Evolutionary conservation across 2,113 vertebrate genomes (phyloP).

Genomic region (Ctenomys sociabilis): DNA sequence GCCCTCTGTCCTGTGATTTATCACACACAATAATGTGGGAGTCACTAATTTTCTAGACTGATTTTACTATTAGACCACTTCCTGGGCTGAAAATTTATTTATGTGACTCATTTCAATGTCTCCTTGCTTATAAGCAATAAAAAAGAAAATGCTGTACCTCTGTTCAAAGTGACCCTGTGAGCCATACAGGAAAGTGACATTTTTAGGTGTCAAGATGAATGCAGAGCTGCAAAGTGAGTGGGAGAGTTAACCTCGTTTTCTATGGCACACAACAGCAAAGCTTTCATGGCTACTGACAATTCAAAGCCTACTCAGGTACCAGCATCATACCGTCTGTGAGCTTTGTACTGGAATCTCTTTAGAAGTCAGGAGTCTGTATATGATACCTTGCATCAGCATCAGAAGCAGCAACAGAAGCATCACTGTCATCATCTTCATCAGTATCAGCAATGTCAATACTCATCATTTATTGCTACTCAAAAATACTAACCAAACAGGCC

Average conservation of each 20-base stretch:
- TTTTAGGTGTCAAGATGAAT: slow-evolving; percentile 11
- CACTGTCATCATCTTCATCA: not conserved
- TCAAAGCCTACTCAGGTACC: not conserved
- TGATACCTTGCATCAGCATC: not conserved
- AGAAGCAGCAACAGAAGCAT: not conserved
- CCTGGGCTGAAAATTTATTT: slow-evolving; percentile 7
- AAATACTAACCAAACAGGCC: not conserved
- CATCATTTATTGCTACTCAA: not conserved
- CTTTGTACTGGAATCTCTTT: not conserved
- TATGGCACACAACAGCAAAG: not conserved
- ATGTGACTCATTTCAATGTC: not conserved
- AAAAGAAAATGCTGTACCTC: slow-evolving; percentile 41
- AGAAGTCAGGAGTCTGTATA: not conserved
- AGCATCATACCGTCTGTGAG: not conserved
- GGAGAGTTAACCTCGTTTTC: not conserved
- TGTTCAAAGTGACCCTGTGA: slow-evolving; percentile 4
- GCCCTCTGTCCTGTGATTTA: not conserved
- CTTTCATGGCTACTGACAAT: not conserved
- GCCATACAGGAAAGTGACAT: not conserved
- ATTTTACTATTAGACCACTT: not conserved
- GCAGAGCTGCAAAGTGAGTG: not conserved
- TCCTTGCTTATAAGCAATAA: not conserved
- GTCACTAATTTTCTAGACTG: not conserved
- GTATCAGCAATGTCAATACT: no score
- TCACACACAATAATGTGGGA: not conserved